Conservation (phyloP, 1,140 invertebrate genomes). For the Trichonephila clavipes region DNA sequence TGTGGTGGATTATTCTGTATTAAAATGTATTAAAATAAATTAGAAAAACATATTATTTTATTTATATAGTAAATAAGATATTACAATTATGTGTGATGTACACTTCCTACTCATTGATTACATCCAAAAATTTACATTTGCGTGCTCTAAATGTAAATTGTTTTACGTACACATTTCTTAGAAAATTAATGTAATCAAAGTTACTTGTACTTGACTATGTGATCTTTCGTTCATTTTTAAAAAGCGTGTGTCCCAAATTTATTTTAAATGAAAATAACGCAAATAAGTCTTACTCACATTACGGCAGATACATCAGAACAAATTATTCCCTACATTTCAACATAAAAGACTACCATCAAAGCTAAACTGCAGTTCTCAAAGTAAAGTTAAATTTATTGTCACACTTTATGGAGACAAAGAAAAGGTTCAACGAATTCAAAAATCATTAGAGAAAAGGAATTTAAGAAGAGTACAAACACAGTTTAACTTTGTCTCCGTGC, state of each 20-base stretch:
- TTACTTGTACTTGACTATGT: background rate
- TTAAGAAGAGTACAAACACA: background rate
- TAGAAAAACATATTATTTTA: too few species aligned
- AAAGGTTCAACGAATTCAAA: background rate
- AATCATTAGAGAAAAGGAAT: background rate
- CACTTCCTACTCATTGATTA: too few species aligned
- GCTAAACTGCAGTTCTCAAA: background rate
- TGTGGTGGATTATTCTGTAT: too few species aligned
- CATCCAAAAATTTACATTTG: too few species aligned
- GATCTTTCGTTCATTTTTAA: background rate
- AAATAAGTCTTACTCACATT: background rate
- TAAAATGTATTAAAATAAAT: too few species aligned
- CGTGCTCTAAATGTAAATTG: too few species aligned
- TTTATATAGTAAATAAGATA: too few species aligned
- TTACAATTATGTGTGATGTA: too few species aligned
- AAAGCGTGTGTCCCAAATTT: background rate
- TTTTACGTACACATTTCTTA: too few species aligned
- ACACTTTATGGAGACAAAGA: background rate
- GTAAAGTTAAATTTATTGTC: slow-evolving; percentile 16
- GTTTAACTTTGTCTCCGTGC: background rate
- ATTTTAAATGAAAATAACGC: background rate
- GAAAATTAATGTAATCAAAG: background rate
- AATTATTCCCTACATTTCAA: background rate
- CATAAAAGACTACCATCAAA: slow-evolving; percentile 5
- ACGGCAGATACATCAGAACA: background rate